These are phyloP conservation scores for Bambusicola thoracicus DNA, from an alignment of 2,113 vertebrate genomes.

Conservation along the genomic window DNA sequence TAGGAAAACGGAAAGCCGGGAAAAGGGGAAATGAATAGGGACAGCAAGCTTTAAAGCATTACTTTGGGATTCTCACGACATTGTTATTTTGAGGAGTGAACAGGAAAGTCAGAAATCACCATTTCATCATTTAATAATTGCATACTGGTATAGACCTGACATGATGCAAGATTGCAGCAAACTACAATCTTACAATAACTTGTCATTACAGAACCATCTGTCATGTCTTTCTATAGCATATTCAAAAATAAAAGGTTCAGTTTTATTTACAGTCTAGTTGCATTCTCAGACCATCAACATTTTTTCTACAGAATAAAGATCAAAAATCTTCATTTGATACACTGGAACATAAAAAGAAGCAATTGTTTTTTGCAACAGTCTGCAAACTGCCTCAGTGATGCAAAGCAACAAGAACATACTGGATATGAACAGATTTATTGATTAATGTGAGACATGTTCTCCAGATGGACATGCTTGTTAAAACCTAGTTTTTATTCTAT, in stretches of 20 bases:
- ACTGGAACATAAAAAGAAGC: neutral
- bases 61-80: neutral
- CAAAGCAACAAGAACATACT: neutral
- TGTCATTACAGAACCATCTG: neutral
- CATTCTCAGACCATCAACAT: neutral
- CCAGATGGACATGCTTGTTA: neutral
- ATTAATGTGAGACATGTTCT: neutral
- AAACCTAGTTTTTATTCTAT: neutral
- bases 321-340: neutral
- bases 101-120: neutral
- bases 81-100: neutral
- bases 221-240: neutral
- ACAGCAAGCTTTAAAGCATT: neutral
- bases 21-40: neutral
- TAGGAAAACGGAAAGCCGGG: neutral
- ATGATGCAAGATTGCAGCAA: neutral
- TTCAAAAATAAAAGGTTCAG: neutral
- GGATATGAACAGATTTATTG: neutral
- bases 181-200: neutral
- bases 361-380: neutral
- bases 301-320: neutral
- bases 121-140: neutral
- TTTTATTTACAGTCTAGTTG: neutral
- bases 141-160: accelerated
- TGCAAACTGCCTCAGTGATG: neutral